Evolutionary conservation across 2,888 invertebrate genomes (phyloP).

Genomic region (Nemotelus pantherinus): DNA sequence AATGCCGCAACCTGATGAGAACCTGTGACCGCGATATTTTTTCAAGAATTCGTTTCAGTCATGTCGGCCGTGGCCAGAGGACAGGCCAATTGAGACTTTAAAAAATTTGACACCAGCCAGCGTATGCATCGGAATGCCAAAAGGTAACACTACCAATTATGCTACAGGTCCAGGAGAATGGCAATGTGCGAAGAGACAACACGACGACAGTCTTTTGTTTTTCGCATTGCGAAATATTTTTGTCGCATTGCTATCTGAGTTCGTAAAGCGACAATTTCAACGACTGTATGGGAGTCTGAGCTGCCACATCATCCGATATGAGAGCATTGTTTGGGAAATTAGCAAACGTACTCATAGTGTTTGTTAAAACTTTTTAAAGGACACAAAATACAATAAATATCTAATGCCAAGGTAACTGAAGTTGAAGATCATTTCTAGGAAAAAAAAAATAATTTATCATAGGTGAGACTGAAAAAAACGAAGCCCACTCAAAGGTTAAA

Average conservation of each 20-base stretch:
- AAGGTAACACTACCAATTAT: conserved; percentile 51
- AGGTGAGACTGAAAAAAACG: neutral
- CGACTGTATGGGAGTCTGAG: no score
- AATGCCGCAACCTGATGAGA: conserved; percentile 40
- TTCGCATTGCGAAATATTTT: conserved; percentile 29
- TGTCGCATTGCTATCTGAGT: conserved; percentile 5
- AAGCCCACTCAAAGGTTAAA: neutral
- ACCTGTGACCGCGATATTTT: conserved; percentile 42
- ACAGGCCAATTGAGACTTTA: conserved; percentile 51
- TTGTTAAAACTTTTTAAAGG: no score
- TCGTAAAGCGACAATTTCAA: no score
- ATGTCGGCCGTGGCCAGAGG: conserved; percentile 25
- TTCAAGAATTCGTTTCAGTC: conserved; percentile 48
- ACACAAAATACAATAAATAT: no score
- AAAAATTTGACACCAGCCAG: conserved; percentile 51
- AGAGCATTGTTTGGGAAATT: no score
- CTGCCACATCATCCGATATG: no score
- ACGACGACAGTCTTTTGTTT: conserved; percentile 37
- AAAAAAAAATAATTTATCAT: no score
- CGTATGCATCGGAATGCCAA: conserved; percentile 50
- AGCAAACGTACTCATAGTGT: no score
- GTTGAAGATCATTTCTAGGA: no score
- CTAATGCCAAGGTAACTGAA: no score
- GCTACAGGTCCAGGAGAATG: neutral
- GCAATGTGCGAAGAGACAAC: conserved; percentile 27